A percentile compares a stretch with the other conserved stretches of the same genome.
Evolutionary conservation across 2,797 vertebrate species (phyloP).

Genomic region (Aviceda leuphotes): DNA sequence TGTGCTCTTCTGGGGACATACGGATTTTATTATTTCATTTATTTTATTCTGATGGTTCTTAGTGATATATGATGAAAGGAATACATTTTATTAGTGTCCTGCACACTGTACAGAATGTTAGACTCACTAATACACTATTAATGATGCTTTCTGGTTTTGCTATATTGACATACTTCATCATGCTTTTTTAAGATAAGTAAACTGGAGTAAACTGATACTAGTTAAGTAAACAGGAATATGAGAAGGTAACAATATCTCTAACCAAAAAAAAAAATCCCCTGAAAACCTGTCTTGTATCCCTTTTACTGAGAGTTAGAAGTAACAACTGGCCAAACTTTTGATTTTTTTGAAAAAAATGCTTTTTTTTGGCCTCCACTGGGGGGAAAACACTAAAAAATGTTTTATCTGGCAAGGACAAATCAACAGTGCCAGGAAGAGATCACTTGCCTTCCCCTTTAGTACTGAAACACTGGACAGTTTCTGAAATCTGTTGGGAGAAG

Average conservation of each 20-base stretch:
- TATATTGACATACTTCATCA: neutral
- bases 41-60: neutral
- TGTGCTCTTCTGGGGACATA: neutral
- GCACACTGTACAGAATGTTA: neutral
- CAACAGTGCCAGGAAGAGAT: neutral
- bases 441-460: neutral
- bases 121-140: neutral
- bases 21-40: neutral
- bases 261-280: neutral
- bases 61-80: neutral
- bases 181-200: neutral
- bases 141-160: neutral
- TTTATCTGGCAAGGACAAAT: neutral
- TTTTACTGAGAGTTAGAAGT: neutral
- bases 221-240: neutral
- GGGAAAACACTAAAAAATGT: neutral
- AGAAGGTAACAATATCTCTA: neutral
- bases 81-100: neutral
- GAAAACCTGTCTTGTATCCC: rapidly evolving
- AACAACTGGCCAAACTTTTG: neutral
- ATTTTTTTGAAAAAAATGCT: neutral
- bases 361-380: neutral
- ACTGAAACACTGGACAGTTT: neutral
- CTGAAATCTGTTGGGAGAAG: neutral
- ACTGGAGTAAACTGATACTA: neutral